phyloP scores from a whole-genome alignment of 2,113 vertebrate genomes.

The Notarius quadriscutis region DNA sequence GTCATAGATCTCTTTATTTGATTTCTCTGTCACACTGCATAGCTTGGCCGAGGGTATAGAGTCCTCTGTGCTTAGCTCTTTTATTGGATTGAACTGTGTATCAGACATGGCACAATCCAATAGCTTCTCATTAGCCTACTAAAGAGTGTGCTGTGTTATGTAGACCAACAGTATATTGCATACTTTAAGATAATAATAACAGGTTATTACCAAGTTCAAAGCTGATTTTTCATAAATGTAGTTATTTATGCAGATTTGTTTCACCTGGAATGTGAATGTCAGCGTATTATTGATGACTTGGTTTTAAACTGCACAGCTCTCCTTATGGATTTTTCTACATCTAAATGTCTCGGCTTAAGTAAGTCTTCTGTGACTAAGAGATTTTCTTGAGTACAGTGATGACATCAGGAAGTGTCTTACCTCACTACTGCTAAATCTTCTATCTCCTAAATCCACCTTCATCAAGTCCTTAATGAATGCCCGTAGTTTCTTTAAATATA shows the following conservation, averaged over 20 bases:
- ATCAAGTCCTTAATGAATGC: slow-evolving; percentile 39
- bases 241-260: slow-evolving; percentile 14
- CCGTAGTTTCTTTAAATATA: slow-evolving; percentile 16
- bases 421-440: background rate
- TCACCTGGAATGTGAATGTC: background rate
- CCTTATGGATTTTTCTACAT: background rate
- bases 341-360: background rate
- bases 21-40: slow-evolving; percentile 29
- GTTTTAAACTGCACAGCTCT: background rate
- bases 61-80: slow-evolving; percentile 26
- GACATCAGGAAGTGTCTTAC: slow-evolving; percentile 4
- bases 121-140: slow-evolving; percentile 32
- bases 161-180: background rate
- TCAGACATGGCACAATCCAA: slow-evolving; percentile 24
- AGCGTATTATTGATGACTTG: background rate
- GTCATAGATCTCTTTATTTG: slow-evolving; percentile 35
- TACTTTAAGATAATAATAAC: background rate
- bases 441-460: slow-evolving; percentile 6
- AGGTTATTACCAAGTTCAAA: background rate
- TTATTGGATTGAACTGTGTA: slow-evolving; percentile 44
- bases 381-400: slow-evolving; percentile 7
- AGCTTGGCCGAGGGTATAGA: slow-evolving; percentile 29
- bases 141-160: slow-evolving; percentile 19
- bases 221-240: background rate
- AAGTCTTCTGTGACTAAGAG: background rate